Conservation (phyloP, 2,113 vertebrate species). For the Pedetes capensis region DNA sequence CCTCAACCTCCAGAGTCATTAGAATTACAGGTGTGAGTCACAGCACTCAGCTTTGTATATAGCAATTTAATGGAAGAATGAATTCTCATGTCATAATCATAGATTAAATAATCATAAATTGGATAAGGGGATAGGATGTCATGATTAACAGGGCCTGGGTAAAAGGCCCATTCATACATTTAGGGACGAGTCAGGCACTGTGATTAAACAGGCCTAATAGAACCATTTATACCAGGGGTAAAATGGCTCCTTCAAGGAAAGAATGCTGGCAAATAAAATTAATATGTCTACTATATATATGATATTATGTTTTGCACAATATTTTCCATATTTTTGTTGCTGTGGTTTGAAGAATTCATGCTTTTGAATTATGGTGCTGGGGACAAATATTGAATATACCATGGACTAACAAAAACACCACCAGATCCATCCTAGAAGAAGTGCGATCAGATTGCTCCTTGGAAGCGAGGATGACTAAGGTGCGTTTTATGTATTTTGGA, state of each 20-base stretch:
- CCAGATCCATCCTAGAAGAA: no score
- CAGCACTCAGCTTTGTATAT: no score
- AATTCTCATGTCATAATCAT: constrained; percentile 12
- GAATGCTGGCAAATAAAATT: neutral
- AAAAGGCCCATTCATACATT: neutral
- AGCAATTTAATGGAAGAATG: neutral
- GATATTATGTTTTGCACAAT: neutral
- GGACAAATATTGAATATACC: no score
- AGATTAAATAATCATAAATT: neutral
- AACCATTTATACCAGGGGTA: neutral
- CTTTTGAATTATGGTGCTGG: no score
- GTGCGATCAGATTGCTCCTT: no score
- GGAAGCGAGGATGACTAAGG: no score
- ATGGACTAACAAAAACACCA: no score
- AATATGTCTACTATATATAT: neutral
- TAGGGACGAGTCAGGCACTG: neutral
- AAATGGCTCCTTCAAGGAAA: neutral
- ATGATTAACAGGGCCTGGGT: neutral
- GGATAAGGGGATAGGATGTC: neutral
- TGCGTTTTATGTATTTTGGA: no score
- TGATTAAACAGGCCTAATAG: neutral
- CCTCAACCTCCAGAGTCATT: no score
- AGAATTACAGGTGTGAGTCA: no score
- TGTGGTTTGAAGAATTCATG: neutral
- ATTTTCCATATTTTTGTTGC: neutral